Evolutionary conservation across 2,888 invertebrate genomes (phyloP).

Genomic region (Torymus aiolomorphi): DNA sequence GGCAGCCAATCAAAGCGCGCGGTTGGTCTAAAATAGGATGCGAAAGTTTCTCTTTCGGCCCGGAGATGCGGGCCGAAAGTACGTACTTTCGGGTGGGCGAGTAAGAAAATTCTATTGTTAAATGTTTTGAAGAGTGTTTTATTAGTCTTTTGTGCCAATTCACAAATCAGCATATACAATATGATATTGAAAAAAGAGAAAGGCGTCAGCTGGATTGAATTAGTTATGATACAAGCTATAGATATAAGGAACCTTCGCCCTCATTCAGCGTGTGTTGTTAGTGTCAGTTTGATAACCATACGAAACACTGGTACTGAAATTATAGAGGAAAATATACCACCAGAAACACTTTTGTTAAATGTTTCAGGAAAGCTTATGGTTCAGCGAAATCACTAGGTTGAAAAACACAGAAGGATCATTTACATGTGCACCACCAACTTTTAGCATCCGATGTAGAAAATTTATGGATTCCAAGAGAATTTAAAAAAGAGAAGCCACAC

Average conservation of each 20-base stretch:
- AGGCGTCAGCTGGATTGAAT: conserved; percentile 76
- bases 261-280: conserved; percentile 97
- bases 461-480: conserved; percentile 97
- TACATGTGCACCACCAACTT: conserved; percentile 83
- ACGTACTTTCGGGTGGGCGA: too few species aligned
- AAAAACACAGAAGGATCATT: conserved; percentile 73
- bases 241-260: conserved; percentile 92
- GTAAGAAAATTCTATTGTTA: too few species aligned
- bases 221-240: too few species aligned
- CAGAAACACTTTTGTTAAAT: conserved; percentile 90
- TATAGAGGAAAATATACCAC: conserved; percentile 77
- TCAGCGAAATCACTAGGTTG: conserved; percentile 82
- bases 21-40: too few species aligned
- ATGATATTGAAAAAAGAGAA: conserved; percentile 77
- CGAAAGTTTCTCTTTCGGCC: too few species aligned
- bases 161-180: too few species aligned
- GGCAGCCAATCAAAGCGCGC: too few species aligned
- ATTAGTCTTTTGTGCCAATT: too few species aligned
- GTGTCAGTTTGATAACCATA: conserved; percentile 92
- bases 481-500: too few species aligned
- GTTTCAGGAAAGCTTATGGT: conserved; percentile 97
- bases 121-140: too few species aligned
- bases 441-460: conserved; percentile 98
- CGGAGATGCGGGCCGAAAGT: too few species aligned
- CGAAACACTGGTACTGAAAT: conserved; percentile 88